A percentile compares a stretch with the other conserved stretches of the same genome.
These are phyloP conservation scores for Druon quercuslanigerum DNA, from an alignment of 1,140 invertebrate genomes.

Conservation along the genomic window DNA sequence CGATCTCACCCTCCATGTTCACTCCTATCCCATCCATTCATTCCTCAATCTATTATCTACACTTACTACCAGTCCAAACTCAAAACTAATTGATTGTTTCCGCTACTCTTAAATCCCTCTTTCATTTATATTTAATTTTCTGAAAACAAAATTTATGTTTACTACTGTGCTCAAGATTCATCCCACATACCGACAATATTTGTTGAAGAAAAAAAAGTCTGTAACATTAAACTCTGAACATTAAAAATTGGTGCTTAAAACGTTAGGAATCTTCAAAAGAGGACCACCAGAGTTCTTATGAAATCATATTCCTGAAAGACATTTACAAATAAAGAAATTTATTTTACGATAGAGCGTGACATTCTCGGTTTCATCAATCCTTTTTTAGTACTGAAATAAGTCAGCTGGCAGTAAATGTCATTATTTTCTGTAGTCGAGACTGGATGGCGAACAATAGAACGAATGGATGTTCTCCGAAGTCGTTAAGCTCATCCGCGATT, in stretches of 20 bases:
- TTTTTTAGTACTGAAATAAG: background rate
- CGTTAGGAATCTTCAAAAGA: too few species aligned
- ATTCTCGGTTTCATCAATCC: too few species aligned
- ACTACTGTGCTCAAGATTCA: too few species aligned
- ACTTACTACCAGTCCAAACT: constrained; percentile 23
- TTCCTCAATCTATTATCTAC: background rate
- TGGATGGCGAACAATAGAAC: background rate
- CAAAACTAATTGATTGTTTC: constrained; percentile 23
- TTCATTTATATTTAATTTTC: background rate
- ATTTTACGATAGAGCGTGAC: too few species aligned
- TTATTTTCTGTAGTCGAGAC: constrained; percentile 9
- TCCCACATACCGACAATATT: too few species aligned
- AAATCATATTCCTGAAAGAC: too few species aligned
- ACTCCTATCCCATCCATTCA: constrained; percentile 12
- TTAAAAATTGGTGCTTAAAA: too few species aligned
- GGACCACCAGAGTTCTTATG: too few species aligned
- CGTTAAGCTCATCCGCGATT: constrained; percentile 24
- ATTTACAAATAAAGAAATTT: too few species aligned
- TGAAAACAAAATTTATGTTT: background rate
- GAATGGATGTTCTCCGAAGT: constrained; percentile 23
- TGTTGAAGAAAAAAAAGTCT: too few species aligned
- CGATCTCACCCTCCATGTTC: constrained; percentile 18
- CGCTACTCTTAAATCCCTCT: background rate
- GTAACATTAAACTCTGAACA: too few species aligned
- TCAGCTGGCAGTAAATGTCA: background rate